Evolutionary conservation across 2,797 vertebrate species (phyloP).

Genomic region (Alexandromys oeconomus): DNA sequence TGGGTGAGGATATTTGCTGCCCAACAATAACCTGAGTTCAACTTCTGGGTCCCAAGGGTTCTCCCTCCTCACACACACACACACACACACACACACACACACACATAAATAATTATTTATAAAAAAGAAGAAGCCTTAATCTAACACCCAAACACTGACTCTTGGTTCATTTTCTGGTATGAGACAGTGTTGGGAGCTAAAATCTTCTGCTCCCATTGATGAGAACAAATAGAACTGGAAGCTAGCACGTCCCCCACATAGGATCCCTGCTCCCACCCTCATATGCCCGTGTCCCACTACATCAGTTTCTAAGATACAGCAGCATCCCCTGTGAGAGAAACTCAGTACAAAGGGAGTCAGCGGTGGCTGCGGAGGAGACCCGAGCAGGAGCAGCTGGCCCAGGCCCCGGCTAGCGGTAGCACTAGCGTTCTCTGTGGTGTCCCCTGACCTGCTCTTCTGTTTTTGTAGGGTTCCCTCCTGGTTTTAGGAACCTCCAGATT

Average conservation of each 20-base stretch:
- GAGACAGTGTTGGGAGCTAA: neutral
- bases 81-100: neutral
- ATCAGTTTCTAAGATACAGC: neutral
- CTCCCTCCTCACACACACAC: neutral
- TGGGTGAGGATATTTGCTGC: neutral
- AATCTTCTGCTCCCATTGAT: neutral
- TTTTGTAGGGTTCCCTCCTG: conserved; percentile 71
- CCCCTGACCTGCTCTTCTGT: conserved; percentile 51
- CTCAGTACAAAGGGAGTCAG: neutral
- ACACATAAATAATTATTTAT: neutral
- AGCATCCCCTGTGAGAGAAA: neutral
- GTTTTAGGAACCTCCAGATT: conserved; percentile 67
- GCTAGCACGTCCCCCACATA: neutral
- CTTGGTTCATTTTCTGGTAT: neutral
- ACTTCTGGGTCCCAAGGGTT: neutral
- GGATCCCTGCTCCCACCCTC: neutral
- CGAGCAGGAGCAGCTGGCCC: conserved; percentile 45
- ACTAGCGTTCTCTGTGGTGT: conserved; percentile 74
- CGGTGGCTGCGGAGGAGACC: neutral
- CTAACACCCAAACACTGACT: neutral
- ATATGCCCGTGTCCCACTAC: neutral
- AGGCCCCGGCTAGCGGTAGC: neutral
- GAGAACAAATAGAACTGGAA: neutral
- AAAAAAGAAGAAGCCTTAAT: neutral
- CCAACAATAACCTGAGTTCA: neutral